These are phyloP conservation scores for Amiota communis DNA, from an alignment of 2,888 invertebrate species.

Conservation along the genomic window DNA sequence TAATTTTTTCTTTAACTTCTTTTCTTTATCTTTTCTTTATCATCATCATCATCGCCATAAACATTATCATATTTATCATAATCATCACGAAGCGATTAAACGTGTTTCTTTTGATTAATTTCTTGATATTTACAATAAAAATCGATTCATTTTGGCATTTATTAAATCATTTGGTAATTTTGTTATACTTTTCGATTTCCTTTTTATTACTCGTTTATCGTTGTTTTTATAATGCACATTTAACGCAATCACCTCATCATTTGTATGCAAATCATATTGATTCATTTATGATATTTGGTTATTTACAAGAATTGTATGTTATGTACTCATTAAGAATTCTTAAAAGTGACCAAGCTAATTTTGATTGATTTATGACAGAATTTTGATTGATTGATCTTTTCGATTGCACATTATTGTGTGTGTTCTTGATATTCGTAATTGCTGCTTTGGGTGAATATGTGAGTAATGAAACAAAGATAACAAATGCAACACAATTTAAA, in stretches of 20 bases:
- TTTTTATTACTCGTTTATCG: slow-evolving; percentile 3
- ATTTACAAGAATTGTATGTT: not conserved
- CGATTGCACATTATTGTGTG: too few species aligned
- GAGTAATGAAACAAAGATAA: too few species aligned
- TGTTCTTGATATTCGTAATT: too few species aligned
- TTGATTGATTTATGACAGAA: slow-evolving; percentile 52
- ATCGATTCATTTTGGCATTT: not conserved
- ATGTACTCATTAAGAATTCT: too few species aligned
- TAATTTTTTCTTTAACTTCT: not conserved
- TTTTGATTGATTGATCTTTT: slow-evolving; percentile 42
- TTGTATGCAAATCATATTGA: not conserved
- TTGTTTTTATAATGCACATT: not conserved
- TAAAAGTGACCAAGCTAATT: not conserved
- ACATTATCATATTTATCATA: too few species aligned
- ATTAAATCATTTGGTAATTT: slow-evolving; percentile 3
- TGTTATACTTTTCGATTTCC: slow-evolving; percentile 22
- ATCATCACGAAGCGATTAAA: not conserved
- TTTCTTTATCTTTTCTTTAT: not conserved
- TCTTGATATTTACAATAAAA: not conserved
- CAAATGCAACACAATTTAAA: too few species aligned
- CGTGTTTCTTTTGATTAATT: not conserved
- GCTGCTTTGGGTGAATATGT: too few species aligned
- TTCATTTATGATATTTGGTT: slow-evolving; percentile 10
- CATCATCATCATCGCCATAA: too few species aligned
- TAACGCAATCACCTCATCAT: not conserved